Base-by-base conservation (phyloP, 1,140 invertebrate species). In the Brachionus asplanchnoidis region DNA sequence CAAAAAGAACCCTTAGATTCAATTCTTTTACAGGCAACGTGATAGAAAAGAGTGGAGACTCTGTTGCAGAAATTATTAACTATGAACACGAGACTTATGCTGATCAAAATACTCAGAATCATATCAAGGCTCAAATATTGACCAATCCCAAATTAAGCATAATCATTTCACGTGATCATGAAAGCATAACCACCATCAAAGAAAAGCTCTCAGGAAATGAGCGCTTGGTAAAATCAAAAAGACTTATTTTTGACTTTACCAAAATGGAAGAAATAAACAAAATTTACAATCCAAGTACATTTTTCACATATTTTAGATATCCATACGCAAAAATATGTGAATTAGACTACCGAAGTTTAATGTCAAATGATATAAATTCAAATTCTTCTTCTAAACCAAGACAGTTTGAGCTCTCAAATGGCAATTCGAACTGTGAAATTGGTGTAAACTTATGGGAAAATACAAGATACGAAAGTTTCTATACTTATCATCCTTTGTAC, bases 251-350 rank as follows among this genome's bases (percentile, higher is more conserved):
- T 17, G 68, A 73, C 44, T 73, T 73, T 73, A 20, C 17, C 17
- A 40, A 40, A 20, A 73, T 73, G 68, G 68, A 73, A 44, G 14
- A 42, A 20, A 73, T 73, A 20, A 44, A 73, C 20, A 8, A 42
- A 73, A 17, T 7, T 40, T n/a, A 73, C 0, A 73, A 42, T 73
- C 32, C 3, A 42, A 7, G 36, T 40, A 40, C 32, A 17, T 17
- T 20, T 42, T 42, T 73, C 7, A 73, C 68, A 20, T 40, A 6
- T 11, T 20, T 73, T 14, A 73, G 20, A 23, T 17, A 73, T 42
- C 68, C 68, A 17, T 73, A 73, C n/a, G 36, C 68, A 17, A 73
- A 73, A 73, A 73, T 73, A 42, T 73, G 68, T 17, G 68, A 73
- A 40, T 17, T 73, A 12, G 36, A 73, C 17, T 40, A 36, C n/a